Conservation (phyloP, 2,113 vertebrate genomes). For the Turdus rufiventris region DNA sequence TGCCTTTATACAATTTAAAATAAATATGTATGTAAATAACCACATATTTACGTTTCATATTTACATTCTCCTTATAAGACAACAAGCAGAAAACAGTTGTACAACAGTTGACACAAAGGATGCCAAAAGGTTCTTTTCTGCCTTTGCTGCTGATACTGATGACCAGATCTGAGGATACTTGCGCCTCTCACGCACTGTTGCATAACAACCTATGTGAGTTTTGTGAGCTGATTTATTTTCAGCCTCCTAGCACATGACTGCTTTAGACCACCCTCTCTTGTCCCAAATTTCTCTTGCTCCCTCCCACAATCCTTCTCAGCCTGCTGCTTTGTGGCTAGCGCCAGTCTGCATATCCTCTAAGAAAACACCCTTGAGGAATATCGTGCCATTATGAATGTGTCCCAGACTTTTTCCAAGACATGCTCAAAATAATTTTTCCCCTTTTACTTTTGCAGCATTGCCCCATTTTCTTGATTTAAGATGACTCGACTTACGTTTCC, state of each 20-base stretch:
- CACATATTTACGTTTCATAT: neutral
- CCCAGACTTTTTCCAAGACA: slow-evolving; percentile 1
- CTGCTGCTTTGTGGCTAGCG: neutral
- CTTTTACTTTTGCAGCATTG: neutral
- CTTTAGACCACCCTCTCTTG: slow-evolving; percentile 14
- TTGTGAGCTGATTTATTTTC: slow-evolving; percentile 49
- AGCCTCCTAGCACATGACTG: slow-evolving; percentile 28
- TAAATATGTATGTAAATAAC: neutral
- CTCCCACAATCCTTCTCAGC: neutral
- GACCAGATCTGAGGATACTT: neutral
- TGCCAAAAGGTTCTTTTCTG: neutral
- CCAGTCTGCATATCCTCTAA: slow-evolving; percentile 26
- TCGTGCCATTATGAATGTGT: slow-evolving; percentile 24
- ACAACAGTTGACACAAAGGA: neutral
- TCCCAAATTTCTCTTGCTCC: slow-evolving; percentile 28
- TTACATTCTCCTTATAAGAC: neutral
- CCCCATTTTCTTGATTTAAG: slow-evolving; percentile 56
- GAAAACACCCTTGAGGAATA: slow-evolving; percentile 42
- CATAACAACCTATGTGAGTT: neutral
- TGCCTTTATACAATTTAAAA: neutral
- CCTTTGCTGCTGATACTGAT: neutral
- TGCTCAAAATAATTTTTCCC: slow-evolving; percentile 19
- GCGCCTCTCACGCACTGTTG: neutral
- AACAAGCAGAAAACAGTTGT: neutral
- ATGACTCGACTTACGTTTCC: slow-evolving; percentile 31